These are phyloP conservation scores for Platycheirus rosarum DNA, from an alignment of 2,888 invertebrate species.

Conservation along the genomic window DNA sequence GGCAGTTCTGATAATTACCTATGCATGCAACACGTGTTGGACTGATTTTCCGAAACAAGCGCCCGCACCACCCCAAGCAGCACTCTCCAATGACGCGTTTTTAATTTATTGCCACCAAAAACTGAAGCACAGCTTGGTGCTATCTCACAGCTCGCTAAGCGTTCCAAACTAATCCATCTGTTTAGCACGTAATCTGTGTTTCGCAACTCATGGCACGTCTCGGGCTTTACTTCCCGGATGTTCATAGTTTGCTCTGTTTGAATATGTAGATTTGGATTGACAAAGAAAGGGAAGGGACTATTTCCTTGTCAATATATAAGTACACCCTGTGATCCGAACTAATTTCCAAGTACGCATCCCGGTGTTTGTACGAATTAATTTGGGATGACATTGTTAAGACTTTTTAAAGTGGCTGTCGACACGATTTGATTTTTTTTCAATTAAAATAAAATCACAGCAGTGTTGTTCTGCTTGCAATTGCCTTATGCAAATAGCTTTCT, in stretches of 20 bases:
- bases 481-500: conserved; percentile 33
- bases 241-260: conserved; percentile 33
- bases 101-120: conserved; percentile 56
- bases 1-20: conserved; percentile 41
- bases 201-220: conserved; percentile 65
- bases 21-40: conserved; percentile 63
- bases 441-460: conserved; percentile 47
- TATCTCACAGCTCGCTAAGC: conserved; percentile 25
- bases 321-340: conserved; percentile 26
- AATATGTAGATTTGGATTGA: not conserved
- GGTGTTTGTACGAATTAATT: conserved; percentile 47
- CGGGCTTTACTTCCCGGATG: conserved; percentile 53
- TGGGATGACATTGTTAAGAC: conserved; percentile 41
- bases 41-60: conserved; percentile 6
- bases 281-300: conserved; percentile 11
- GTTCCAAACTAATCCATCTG: conserved; percentile 58
- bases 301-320: conserved; percentile 50
- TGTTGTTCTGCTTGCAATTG: not conserved
- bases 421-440: conserved; percentile 45
- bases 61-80: not conserved
- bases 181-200: conserved; percentile 69
- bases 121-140: conserved; percentile 55
- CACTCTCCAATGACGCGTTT: conserved; percentile 23
- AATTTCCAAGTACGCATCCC: conserved; percentile 45
- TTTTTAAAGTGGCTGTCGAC: conserved; percentile 30